Conservation (phyloP, 2,888 invertebrate genomes). For the Agonopterix arenella region DNA sequence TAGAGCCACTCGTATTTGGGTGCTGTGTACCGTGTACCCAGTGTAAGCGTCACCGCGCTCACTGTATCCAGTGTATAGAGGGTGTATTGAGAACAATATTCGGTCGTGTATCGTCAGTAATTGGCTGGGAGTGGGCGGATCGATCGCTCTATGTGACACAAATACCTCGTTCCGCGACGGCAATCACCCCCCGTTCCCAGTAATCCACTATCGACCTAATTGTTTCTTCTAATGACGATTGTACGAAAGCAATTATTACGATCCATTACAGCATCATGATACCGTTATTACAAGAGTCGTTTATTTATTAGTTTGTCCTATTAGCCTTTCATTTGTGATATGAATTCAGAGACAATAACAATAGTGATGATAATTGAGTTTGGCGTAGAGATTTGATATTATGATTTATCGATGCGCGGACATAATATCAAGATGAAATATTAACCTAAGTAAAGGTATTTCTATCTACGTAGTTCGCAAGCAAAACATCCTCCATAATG, state of each 20-base stretch:
- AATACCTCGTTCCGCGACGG: slow-evolving; percentile 59
- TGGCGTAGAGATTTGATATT: no score
- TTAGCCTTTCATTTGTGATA: slow-evolving; percentile 7
- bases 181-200: slow-evolving; percentile 39
- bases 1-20: no score
- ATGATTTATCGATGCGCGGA: no score
- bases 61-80: slow-evolving; percentile 28
- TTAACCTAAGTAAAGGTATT: no score
- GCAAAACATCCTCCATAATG: no score
- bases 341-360: no score
- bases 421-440: no score
- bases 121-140: slow-evolving; percentile 64
- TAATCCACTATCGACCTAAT: slow-evolving; percentile 69
- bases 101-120: slow-evolving; percentile 62
- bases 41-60: slow-evolving; percentile 5
- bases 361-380: no score
- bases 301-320: slow-evolving; percentile 30
- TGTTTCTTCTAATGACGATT: slow-evolving; percentile 63
- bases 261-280: slow-evolving; percentile 18
- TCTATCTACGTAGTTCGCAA: no score
- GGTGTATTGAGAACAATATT: slow-evolving; percentile 57
- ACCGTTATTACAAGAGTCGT: neutral
- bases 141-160: slow-evolving; percentile 64
- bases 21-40: no score
- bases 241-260: slow-evolving; percentile 46